phyloP scores from a whole-genome alignment of 2,797 vertebrate species.

The Melanotaenia boesemani region DNA sequence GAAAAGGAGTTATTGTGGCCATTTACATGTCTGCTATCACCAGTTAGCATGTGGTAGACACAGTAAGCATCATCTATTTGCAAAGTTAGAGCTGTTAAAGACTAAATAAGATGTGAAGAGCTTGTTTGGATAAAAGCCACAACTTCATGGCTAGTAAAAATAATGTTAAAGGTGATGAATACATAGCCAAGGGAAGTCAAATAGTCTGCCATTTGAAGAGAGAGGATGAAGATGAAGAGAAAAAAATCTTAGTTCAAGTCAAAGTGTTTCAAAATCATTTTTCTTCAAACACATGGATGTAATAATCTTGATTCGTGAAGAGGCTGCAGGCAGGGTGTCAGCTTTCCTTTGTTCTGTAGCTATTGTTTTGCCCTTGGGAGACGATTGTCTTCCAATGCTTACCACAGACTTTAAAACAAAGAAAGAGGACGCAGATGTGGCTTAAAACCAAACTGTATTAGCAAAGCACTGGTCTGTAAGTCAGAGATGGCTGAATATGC shows the following conservation, averaged over 20 bases:
- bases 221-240: neutral
- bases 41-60: no score
- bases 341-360: constrained; percentile 33
- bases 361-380: neutral
- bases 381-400: constrained; percentile 6
- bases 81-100: no score
- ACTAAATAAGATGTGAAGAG: no score
- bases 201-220: no score
- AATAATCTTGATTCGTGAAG: constrained; percentile 34
- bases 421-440: constrained; percentile 24
- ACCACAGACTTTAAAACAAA: constrained; percentile 3
- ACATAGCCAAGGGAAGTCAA: no score
- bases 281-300: constrained; percentile 33
- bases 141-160: no score
- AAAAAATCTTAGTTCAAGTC: no score
- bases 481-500: neutral
- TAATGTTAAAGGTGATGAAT: no score
- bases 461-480: neutral
- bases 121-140: no score
- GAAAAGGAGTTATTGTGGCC: no score
- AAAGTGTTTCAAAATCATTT: constrained; percentile 4
- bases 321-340: constrained; percentile 34
- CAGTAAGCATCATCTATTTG: no score
- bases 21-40: no score
- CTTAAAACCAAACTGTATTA: neutral